A percentile compares a stretch with the other conserved stretches of the same genome.
phyloP scores from a whole-genome alignment of 1,140 invertebrate genomes.

The Drosophila azteca region DNA sequence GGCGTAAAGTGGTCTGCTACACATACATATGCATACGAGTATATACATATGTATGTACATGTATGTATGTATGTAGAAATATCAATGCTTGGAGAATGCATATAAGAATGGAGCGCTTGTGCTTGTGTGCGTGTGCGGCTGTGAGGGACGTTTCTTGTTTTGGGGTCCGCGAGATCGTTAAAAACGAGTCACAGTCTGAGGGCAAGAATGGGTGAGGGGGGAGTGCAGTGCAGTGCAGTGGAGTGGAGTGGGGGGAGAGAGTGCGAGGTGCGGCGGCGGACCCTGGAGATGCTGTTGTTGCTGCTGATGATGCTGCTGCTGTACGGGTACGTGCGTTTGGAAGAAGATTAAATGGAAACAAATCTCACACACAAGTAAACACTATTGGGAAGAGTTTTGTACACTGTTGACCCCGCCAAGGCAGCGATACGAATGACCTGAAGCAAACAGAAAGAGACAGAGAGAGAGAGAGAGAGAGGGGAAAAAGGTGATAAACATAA shows the following conservation, averaged over 20 bases:
- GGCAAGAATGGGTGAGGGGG: not conserved
- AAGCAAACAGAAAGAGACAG: slow-evolving; percentile 36
- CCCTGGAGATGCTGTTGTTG: slow-evolving; percentile 44
- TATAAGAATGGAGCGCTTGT: slow-evolving; percentile 4
- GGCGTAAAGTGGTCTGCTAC: slow-evolving; percentile 20
- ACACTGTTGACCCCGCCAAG: slow-evolving; percentile 6
- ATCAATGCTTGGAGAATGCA: slow-evolving; percentile 13
- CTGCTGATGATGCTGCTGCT: slow-evolving; percentile 14
- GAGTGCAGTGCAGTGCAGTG: no score
- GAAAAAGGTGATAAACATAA: slow-evolving; percentile 57
- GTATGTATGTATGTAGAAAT: slow-evolving; percentile 1
- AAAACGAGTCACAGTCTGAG: slow-evolving; percentile 22
- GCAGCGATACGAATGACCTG: slow-evolving; percentile 38
- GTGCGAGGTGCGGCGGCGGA: slow-evolving; percentile 22
- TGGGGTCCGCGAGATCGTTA: slow-evolving; percentile 53
- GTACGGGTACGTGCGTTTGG: slow-evolving; percentile 31
- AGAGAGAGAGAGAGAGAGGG: slow-evolving; percentile 3
- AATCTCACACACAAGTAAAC: slow-evolving; percentile 40
- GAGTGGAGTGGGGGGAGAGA: not conserved
- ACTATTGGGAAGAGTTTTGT: slow-evolving; percentile 22
- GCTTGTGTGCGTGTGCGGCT: slow-evolving; percentile 1
- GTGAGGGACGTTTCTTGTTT: slow-evolving; percentile 47
- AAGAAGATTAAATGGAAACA: slow-evolving; percentile 57
- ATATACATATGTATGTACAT: not conserved
- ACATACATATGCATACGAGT: not conserved